A percentile compares a stretch with the other conserved stretches of the same genome.
Evolutionary conservation across 2,888 invertebrate species (phyloP).

Genomic region (Allacma fusca): DNA sequence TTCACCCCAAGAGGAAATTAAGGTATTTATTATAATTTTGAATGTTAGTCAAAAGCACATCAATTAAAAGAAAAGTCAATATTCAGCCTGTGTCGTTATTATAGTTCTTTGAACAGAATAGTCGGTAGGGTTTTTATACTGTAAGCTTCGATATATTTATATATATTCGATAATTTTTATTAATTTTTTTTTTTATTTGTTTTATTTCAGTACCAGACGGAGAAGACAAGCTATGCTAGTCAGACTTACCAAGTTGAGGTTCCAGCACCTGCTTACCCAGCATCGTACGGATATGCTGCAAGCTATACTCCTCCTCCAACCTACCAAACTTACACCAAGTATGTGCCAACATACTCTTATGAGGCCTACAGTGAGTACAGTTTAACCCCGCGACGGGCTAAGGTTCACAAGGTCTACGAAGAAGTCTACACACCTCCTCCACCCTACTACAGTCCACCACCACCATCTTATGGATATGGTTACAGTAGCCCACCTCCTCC

Average conservation of each 20-base stretch:
- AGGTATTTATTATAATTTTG: slow-evolving; percentile 53
- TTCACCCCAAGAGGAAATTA: slow-evolving; percentile 57
- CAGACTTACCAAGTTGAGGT: slow-evolving; percentile 25
- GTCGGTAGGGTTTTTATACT: too few species aligned
- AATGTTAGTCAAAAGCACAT: too few species aligned
- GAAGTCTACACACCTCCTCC: slow-evolving; percentile 50
- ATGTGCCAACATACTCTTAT: slow-evolving; percentile 50
- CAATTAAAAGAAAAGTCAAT: too few species aligned
- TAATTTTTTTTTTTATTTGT: neutral
- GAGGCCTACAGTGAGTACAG: slow-evolving; percentile 55
- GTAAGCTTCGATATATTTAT: too few species aligned
- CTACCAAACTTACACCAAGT: slow-evolving; percentile 46
- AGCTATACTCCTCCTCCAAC: slow-evolving; percentile 22
- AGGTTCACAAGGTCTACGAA: slow-evolving; percentile 55
- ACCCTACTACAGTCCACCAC: slow-evolving; percentile 2
- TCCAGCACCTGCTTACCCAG: slow-evolving; percentile 32
- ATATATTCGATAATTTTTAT: too few species aligned
- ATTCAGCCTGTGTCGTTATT: too few species aligned
- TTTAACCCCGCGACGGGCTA: slow-evolving; percentile 58
- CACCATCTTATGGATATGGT: slow-evolving; percentile 57
- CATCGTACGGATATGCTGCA: slow-evolving; percentile 45
- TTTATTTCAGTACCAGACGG: slow-evolving; percentile 37
- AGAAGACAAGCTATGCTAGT: slow-evolving; percentile 32
- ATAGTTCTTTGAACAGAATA: too few species aligned
- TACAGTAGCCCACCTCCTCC: slow-evolving; percentile 40